Percentiles rank a stretch among this genome's conserved stretches.
phyloP scores from a whole-genome alignment of 1,140 invertebrate species.

The Drosophila littoralis region DNA sequence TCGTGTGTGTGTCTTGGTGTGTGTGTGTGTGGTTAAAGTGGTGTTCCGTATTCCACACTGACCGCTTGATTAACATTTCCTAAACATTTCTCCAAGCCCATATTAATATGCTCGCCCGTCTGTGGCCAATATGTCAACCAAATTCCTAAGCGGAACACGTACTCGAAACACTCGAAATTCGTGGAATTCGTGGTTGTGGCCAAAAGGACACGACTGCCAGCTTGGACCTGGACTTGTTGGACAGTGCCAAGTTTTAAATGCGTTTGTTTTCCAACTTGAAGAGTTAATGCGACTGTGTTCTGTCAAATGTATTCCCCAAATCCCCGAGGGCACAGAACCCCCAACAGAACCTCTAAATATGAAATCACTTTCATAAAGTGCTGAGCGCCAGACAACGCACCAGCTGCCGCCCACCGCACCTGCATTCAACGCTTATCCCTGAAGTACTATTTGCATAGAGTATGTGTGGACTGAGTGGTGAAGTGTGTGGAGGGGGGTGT shows the following conservation, averaged over 20 bases:
- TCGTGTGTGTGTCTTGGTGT: background rate
- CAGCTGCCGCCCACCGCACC: background rate
- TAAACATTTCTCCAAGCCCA: conserved; percentile 49
- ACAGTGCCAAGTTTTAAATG: conserved; percentile 65
- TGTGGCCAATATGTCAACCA: conserved; percentile 76
- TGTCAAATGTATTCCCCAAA: conserved; percentile 58
- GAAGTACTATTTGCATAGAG: conserved; percentile 39
- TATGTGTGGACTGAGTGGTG: background rate
- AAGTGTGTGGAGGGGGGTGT: too few species aligned
- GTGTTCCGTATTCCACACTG: conserved; percentile 74
- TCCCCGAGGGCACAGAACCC: conserved; percentile 32
- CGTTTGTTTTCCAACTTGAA: conserved; percentile 47
- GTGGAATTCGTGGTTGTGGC: conserved; percentile 42
- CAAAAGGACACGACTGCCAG: conserved; percentile 22
- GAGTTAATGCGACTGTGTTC: conserved; percentile 62
- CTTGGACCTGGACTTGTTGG: background rate
- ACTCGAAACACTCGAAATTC: conserved; percentile 71
- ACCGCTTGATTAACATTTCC: conserved; percentile 83
- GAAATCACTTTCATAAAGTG: conserved; percentile 78
- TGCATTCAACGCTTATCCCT: conserved; percentile 57
- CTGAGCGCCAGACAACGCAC: conserved; percentile 27
- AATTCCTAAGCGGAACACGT: conserved; percentile 80
- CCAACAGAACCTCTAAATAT: conserved; percentile 23
- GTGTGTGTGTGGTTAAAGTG: conserved; percentile 50
- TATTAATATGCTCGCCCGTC: conserved; percentile 77